Base-by-base conservation (phyloP, 2,797 vertebrate species). In the Sebastes diploproa region DNA sequence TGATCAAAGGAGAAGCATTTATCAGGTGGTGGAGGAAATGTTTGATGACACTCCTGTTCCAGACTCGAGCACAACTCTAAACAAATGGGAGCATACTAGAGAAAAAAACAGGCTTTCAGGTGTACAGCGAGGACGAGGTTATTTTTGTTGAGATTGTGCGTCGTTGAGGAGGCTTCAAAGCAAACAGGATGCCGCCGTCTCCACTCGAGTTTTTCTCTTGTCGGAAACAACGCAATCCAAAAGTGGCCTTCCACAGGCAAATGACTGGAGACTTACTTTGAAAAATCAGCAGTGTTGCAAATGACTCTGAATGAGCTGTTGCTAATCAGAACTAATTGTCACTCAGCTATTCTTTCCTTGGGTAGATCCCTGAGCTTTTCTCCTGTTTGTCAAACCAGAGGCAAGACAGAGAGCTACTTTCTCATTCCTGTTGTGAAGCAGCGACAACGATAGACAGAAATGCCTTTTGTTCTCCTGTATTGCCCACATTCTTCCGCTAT, bases 311-410 rank as follows among this genome's bases (percentile, higher is more conserved):
- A 88, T 70, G 72, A 80, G 72, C 93, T 94, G 90, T 65, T 91
- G 89, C 92, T 95, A 96, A 96, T 96, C 94, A 94, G 68, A 81
- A 90, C 82, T 95, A 95, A 96, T 94, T 95, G 91, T 91, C 92
- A 83, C 87, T 80, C 20, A 92, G 79, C 87, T 88, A 77, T 92
- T 93, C 62, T 92, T 92, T 95, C 90, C 76, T 81, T 73, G 58
- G 82, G 78, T 92, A 85, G 29, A 70, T 84, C 80, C 82, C 81
- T 75, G 30, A 30, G 56, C 60, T 46, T 59, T 32, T 55, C 58
- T 66, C 30, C 64, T 59, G 13, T 77, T 75, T 75, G 36, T 82
- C 36, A 62, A 78, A 83, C 77, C 71, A 34, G 30, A 36, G 81
- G 65, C 38, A 62, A 80, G 34, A 75, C 71, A 70, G 34, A 50